Evolutionary conservation across 2,113 vertebrate genomes (phyloP), one percentile per base, ranked within the genome.

Genomic region (Hyperopisus bebe): DNA sequence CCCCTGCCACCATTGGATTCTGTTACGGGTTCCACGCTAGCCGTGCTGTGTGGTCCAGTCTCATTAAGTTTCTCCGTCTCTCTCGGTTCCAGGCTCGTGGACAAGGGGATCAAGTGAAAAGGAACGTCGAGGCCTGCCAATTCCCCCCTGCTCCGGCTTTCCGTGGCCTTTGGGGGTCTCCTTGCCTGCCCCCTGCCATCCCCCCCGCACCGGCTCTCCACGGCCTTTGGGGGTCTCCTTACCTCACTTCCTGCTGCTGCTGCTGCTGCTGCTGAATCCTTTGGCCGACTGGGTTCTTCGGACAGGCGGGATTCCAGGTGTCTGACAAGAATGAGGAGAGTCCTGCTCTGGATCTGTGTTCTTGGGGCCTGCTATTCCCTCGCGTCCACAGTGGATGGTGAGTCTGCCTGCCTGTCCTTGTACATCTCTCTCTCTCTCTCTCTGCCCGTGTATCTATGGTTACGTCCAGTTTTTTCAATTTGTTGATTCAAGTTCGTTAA

Each of bases 41-140:
- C 24, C 88, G 7, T 88, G 21, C 17, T 84, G 82, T 84, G 35
- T 24, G 39, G 8, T 42, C 31, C 39, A 53, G 5, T 89, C 27
- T 74, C 13, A 15, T 13, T 39, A 58, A 27, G 39, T 13, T 70
- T 48, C 55, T 55, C 15, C 24, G 6, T 83, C 51, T n/a, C 42
- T 82, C 13, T 46, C 51, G 0, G 21, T 91, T 92, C 27, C 82
- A 93, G 92, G 88, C 24, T 86, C 88, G 88, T 91, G 88, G 89
- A 89, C 87, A 86, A 85, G 42, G 90, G 31, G 80, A 89, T 51
- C 89, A 80, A 90, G 50, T 93, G 91, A 92, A 66, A 84, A 91
- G 88, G 39, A 62, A 62, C 21, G 35, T 85, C 86, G 91, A 62
- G 86, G 87, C 66, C 88, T 44, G 3, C 15, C 62, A 9, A 82